Conservation (phyloP, 2,113 vertebrate species). For the Mesembrinibis cayennensis region DNA sequence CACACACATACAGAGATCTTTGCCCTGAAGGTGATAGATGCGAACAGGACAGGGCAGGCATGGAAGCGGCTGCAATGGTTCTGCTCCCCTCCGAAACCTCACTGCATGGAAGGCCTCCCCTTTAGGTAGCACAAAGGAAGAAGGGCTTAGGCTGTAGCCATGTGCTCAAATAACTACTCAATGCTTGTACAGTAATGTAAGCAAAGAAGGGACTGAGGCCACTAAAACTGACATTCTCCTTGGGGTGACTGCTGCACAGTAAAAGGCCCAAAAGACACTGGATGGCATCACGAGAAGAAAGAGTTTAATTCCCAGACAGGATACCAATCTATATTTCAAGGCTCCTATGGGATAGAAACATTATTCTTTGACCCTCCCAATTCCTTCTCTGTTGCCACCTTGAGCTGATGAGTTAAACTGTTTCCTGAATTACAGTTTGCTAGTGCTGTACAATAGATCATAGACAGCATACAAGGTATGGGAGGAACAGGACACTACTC, state of each 20-base stretch:
- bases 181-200: not conserved
- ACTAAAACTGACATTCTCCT: not conserved
- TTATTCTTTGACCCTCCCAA: not conserved
- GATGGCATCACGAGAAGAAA: not conserved
- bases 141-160: not conserved
- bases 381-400: not conserved
- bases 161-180: not conserved
- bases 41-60: not conserved
- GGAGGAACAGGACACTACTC: not conserved
- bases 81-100: not conserved
- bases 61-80: not conserved
- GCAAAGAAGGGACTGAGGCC: not conserved
- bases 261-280: not conserved
- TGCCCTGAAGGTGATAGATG: not conserved
- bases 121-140: not conserved
- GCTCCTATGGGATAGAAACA: not conserved
- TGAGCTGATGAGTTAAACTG: not conserved
- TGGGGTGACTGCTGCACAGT: rapidly evolving
- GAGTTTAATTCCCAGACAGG: not conserved
- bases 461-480: not conserved
- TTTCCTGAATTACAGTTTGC: not conserved
- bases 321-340: not conserved
- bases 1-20: not conserved
- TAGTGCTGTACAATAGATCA: not conserved
- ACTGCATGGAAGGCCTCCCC: not conserved